Evolutionary conservation across 1,140 invertebrate genomes (phyloP).

Genomic region (Dryas iulia): DNA sequence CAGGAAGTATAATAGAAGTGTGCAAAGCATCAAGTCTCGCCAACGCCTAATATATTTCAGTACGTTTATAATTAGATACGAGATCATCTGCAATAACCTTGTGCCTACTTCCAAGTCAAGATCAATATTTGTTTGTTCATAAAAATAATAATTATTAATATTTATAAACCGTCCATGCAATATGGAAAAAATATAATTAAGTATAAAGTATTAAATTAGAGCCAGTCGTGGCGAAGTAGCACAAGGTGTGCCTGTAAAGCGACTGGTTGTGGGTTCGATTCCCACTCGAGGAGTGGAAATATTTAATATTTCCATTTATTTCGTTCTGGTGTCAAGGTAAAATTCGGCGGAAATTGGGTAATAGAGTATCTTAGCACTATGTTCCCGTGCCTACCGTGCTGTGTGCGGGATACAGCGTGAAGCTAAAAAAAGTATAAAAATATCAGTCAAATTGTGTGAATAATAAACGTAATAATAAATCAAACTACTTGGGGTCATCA

Average conservation of each 20-base stretch:
- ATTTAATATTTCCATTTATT: neutral
- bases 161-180: neutral
- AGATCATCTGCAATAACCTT: conserved; percentile 32
- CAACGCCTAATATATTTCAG: conserved; percentile 37
- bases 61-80: conserved; percentile 33
- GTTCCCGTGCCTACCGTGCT: too few species aligned
- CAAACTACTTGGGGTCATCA: too few species aligned
- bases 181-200: neutral
- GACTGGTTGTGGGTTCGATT: too few species aligned
- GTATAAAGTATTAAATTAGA: too few species aligned
- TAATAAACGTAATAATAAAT: too few species aligned
- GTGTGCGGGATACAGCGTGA: neutral
- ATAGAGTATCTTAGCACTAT: too few species aligned
- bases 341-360: neutral
- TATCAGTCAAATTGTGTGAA: too few species aligned
- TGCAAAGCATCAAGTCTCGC: conserved; percentile 19
- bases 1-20: conserved; percentile 20
- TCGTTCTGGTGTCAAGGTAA: neutral
- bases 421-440: too few species aligned
- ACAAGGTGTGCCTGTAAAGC: too few species aligned
- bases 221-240: too few species aligned
- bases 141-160: neutral
- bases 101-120: conserved; percentile 27
- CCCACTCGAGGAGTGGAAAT: too few species aligned
- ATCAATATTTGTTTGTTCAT: conserved; percentile 29